Evolutionary conservation across 2,113 vertebrate genomes (phyloP).

Genomic region (Melanotaenia duboulayi): DNA sequence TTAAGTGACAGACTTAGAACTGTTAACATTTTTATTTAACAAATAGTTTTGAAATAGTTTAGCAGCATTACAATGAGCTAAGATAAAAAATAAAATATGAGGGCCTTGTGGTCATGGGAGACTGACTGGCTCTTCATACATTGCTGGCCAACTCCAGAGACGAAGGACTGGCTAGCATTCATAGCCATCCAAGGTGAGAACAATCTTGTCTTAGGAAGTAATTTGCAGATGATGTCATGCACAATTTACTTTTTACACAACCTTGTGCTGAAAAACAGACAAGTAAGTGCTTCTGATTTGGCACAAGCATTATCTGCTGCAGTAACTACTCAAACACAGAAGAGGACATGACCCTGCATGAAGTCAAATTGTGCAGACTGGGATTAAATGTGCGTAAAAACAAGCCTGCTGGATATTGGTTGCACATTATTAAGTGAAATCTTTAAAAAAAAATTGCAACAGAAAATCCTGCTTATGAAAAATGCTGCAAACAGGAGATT

Average conservation of each 20-base stretch:
- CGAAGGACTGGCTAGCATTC: neutral
- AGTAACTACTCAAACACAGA: neutral
- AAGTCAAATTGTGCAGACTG: neutral
- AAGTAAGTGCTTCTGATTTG: neutral
- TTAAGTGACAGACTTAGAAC: neutral
- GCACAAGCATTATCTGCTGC: neutral
- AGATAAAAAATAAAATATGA: too few species aligned
- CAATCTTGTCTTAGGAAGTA: neutral
- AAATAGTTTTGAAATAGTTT: slow-evolving; percentile 2
- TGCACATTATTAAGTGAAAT: neutral
- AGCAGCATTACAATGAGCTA: slow-evolving; percentile 5
- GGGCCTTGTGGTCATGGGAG: neutral
- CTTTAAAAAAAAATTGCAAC: neutral
- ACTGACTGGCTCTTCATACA: neutral
- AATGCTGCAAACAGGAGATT: neutral
- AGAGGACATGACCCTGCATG: neutral
- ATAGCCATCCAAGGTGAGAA: neutral
- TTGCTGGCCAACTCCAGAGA: neutral
- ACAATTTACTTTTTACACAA: slow-evolving; percentile 8
- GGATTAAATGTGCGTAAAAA: neutral
- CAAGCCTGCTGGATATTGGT: neutral
- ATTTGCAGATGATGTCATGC: neutral
- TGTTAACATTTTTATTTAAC: neutral
- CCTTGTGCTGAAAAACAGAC: neutral
- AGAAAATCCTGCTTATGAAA: neutral